Conservation (phyloP, 2,113 vertebrate species). For the Lampris incognitus region DNA sequence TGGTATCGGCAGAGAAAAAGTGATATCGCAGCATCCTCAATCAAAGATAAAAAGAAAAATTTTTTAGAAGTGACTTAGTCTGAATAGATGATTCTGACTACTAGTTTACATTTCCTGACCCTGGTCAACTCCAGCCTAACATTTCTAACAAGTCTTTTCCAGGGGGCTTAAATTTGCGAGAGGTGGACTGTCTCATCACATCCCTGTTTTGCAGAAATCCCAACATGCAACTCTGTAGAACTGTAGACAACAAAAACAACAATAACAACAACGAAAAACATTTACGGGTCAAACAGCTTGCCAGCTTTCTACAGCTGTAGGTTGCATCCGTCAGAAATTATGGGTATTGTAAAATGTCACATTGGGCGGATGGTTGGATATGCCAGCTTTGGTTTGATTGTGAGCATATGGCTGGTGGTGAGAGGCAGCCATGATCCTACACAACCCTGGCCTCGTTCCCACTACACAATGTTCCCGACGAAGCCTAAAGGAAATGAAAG, state of each 20-base stretch:
- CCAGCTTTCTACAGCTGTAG: constrained; percentile 33
- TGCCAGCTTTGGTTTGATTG: constrained; percentile 73
- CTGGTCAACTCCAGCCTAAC: too few relatives aligned
- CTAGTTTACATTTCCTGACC: too few relatives aligned
- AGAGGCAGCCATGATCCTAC: constrained; percentile 63
- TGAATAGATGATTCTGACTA: too few relatives aligned
- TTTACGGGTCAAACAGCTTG: constrained; percentile 38
- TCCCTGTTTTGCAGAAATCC: too few relatives aligned
- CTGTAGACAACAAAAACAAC: background rate
- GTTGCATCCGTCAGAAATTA: constrained; percentile 63
- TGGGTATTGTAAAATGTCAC: constrained; percentile 48
- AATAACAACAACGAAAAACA: constrained; percentile 9
- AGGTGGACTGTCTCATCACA: too few relatives aligned
- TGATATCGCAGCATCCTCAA: too few relatives aligned
- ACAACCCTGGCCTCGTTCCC: constrained; percentile 61
- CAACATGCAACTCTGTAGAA: constrained; percentile 9
- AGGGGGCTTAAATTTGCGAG: too few relatives aligned
- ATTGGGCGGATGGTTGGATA: constrained; percentile 67
- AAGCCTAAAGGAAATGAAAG: constrained; percentile 62
- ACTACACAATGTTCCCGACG: constrained; percentile 59
- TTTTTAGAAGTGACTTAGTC: too few relatives aligned
- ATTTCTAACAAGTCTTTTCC: too few relatives aligned
- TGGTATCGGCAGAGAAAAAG: too few relatives aligned
- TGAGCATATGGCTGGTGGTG: constrained; percentile 73
- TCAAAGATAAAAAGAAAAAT: too few relatives aligned